Evolutionary conservation across 37 sponge, comb jelly and placozoan species (phyloP).

Genomic region (Spongilla lacustris): DNA sequence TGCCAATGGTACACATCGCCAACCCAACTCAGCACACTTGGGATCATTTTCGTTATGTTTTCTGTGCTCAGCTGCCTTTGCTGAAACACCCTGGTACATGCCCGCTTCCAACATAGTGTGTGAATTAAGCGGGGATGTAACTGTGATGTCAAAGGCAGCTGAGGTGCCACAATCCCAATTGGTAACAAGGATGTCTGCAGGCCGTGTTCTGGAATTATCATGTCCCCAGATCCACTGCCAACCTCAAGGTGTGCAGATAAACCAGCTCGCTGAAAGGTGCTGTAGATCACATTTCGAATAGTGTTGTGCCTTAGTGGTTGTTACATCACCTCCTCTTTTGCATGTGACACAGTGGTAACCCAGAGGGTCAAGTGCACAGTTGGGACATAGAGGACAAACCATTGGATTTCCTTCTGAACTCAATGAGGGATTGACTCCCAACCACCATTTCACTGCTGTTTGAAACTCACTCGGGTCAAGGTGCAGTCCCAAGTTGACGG

Average conservation of each 20-base stretch:
- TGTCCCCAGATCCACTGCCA: neutral
- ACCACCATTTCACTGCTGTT: neutral
- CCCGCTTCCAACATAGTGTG: neutral
- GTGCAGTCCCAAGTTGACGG: neutral
- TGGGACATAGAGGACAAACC: neutral
- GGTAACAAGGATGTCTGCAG: neutral
- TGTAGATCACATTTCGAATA: neutral
- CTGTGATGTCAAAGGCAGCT: neutral
- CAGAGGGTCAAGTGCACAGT: constrained; percentile 1
- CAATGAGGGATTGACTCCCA: neutral
- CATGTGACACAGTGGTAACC: neutral
- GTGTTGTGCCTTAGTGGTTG: neutral
- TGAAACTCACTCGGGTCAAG: neutral
- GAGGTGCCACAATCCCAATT: neutral
- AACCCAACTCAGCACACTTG: neutral
- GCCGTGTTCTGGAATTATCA: neutral
- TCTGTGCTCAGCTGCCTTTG: neutral
- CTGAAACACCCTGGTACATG: constrained; percentile 1
- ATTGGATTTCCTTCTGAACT: neutral
- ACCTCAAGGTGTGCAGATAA: neutral
- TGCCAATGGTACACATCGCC: neutral
- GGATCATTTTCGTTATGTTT: neutral
- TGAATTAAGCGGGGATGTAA: neutral
- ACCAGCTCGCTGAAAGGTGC: neutral
- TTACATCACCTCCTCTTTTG: neutral